Base-by-base conservation (phyloP, 2,888 invertebrate species). In the Aspidapion aeneum region DNA sequence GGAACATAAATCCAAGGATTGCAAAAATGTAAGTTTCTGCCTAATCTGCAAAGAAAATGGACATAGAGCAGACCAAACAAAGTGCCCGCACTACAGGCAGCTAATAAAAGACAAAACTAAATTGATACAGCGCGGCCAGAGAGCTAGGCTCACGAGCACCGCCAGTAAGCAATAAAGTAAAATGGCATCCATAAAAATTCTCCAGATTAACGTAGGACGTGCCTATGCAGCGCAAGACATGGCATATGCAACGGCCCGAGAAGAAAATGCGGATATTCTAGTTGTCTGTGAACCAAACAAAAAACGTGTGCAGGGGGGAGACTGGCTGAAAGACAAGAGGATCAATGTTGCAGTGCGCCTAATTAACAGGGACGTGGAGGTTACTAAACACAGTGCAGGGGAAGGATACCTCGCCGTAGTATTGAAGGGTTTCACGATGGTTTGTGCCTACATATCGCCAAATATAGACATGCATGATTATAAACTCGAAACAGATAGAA, bases 401-500 rank as follows among this genome's bases (percentile, higher is more conserved):
- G 19, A 52, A 52, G 52, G 52, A n/a, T 52, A 52, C 19, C 17
- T 52, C n/a, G 19, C 19, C 52, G 3, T 52, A 19, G n/a, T 7
- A 18, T n/a, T 52, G n/a, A 52, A 52, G 19, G 52, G 19, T 18
- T 52, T 17, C 17, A 17, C 7, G 7, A 52, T 52, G 21, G 22
- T 61, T 5, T 50, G 59, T n/a, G 55, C 21, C 22, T 65, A 62
- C 49, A 57, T 63, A 17, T 65, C 65, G 18, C 60, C 63, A 55
- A 65, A 60, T 52, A 63, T 52, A 18, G 18, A 17, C 17, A 52
- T 52, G 17, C 17, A 52, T 18, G 17, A 52, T 18, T 52, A 52
- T 19, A 52, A 52, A 19, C n/a, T 18, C 17, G 52, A 52, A n/a
- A n/a, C n/a, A 52, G 52, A 52, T 19, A 52, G 52, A 17, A 52